Evolutionary conservation across 2,797 vertebrate species (phyloP).

Genomic region (Lacerta agilis): DNA sequence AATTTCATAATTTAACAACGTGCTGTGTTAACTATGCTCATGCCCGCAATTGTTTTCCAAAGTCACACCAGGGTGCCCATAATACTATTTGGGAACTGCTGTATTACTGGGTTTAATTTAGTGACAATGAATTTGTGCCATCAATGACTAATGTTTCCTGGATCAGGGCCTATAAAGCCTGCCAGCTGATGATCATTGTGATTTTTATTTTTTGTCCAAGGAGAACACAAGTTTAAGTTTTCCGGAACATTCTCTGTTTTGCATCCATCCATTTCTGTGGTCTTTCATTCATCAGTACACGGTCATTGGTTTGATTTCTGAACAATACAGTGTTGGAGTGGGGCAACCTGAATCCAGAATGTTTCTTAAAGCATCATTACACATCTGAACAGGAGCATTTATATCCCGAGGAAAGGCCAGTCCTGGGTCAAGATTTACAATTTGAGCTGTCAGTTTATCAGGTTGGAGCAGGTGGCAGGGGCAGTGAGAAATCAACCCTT

Average conservation of each 20-base stretch:
- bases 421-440: slow-evolving; percentile 55
- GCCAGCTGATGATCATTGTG: neutral
- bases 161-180: neutral
- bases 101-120: neutral
- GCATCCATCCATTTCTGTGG: slow-evolving; percentile 15
- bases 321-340: slow-evolving; percentile 41
- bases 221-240: neutral
- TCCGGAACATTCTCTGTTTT: neutral
- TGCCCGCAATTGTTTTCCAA: neutral
- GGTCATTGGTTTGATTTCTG: slow-evolving; percentile 49
- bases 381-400: slow-evolving; percentile 44
- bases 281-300: slow-evolving; percentile 16
- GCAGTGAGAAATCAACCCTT: slow-evolving; percentile 55
- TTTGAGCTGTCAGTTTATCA: slow-evolving; percentile 65
- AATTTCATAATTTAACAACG: no score
- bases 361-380: slow-evolving; percentile 54
- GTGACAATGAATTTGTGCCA: neutral
- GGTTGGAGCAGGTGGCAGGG: slow-evolving; percentile 53
- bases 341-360: slow-evolving; percentile 53
- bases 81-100: neutral
- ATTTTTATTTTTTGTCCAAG: neutral
- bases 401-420: slow-evolving; percentile 38
- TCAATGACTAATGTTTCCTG: neutral
- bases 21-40: neutral
- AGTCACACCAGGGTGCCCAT: neutral